Evolutionary conservation across 2,113 vertebrate species (phyloP).

Genomic region (Triplophysa tibetana): DNA sequence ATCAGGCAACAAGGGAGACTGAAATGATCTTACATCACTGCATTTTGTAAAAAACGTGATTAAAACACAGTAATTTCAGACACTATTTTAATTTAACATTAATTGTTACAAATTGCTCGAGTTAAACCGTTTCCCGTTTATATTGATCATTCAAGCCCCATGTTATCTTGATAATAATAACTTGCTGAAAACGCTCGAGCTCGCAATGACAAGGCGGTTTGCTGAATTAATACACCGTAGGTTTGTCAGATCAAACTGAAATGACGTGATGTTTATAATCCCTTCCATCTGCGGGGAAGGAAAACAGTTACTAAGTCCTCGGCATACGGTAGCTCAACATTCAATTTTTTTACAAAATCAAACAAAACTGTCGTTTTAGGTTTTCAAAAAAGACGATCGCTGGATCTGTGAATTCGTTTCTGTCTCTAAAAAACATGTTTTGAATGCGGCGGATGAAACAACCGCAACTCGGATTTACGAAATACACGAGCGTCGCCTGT

Average conservation of each 20-base stretch:
- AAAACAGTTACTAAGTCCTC: background rate
- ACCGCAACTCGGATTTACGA: constrained; percentile 51
- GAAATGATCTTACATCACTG: no score
- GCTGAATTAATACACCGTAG: background rate
- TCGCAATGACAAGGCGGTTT: background rate
- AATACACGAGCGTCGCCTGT: constrained; percentile 49
- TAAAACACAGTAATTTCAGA: no score
- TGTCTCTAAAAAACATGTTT: constrained; percentile 1
- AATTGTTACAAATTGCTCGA: no score
- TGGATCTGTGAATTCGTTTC: background rate
- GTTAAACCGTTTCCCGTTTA: background rate
- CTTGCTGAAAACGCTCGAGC: background rate
- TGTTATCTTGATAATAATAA: background rate
- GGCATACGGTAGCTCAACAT: background rate
- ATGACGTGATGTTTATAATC: background rate
- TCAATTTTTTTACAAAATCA: background rate
- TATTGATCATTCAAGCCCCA: background rate
- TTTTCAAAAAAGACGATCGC: background rate
- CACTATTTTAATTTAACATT: no score
- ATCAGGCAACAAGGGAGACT: background rate
- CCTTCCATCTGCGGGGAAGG: background rate
- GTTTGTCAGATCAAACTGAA: background rate
- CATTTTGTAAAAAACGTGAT: no score
- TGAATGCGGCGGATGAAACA: constrained; percentile 25
- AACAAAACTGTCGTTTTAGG: background rate